Base-by-base conservation (phyloP, 1,140 invertebrate species). In the Lanistes nyassanus region DNA sequence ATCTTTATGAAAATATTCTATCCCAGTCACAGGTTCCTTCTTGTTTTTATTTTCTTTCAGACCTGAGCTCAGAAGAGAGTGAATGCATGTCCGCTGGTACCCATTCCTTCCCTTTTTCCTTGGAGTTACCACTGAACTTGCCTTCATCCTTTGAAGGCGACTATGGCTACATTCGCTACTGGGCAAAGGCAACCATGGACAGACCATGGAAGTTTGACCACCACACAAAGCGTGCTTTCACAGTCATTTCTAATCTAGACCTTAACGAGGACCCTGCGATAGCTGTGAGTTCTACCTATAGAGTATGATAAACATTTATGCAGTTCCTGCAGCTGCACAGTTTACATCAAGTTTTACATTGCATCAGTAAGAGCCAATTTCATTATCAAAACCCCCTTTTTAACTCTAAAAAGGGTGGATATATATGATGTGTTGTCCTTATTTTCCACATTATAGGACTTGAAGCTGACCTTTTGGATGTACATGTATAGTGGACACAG, bases 81-180 rank as follows among this genome's bases (percentile, higher is more conserved):
- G 53, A 77, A 11, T 53, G 39, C 34, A 36, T 82, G 11, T 79
- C 84, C 21, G 76, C 85, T 3, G 91, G 90, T 7, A 37, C 77
- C 6, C 86, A 89, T 74, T 81, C 78, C 21, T 91, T 90, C 76
- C 89, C 89, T 2, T 91, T 91, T 76, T 80, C 85, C n/a, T 88
- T 90, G 72, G 80, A 80, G 39, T 84, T 91, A 26, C 90, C 90
- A 31, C 80, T 80, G 3, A 87, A 88, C 77, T 79, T 91, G n/a
- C 91, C 90, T 9, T 88, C 90, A 7, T 90, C 89, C 13, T 91
- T 90, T 82, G 87, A 89, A 76, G 87, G 89, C 31, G 71, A 82
- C 0, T 85, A 86, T 73, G 91, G 90, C 9, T 87, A 88, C 69
- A 88, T 91, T 9, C 81, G 89, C 0, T 91, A 91, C 81, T 86